A percentile compares a stretch with the other conserved stretches of the same genome.
Conservation (phyloP, 2,888 invertebrate genomes). For the Eremobia ochroleuca region DNA sequence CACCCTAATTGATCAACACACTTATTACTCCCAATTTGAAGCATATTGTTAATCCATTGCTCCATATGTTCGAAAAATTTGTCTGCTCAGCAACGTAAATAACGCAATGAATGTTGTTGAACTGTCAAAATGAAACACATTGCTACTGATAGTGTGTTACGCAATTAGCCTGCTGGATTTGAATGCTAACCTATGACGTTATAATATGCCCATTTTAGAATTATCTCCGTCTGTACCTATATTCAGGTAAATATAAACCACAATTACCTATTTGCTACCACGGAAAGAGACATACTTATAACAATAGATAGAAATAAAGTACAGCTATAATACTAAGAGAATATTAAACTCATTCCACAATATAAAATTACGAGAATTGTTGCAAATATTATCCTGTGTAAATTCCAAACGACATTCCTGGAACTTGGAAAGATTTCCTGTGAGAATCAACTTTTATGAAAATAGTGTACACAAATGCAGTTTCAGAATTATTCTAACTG, state of each 20-base stretch:
- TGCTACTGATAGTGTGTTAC: too few species aligned
- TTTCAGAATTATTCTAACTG: slow-evolving; percentile 2
- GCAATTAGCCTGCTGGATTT: too few species aligned
- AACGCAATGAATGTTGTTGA: too few species aligned
- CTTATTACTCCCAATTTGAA: too few species aligned
- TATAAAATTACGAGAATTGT: slow-evolving; percentile 35
- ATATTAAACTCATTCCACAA: neutral
- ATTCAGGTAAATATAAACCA: slow-evolving; percentile 43
- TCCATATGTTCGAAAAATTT: too few species aligned
- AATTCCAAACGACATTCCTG: slow-evolving; percentile 53
- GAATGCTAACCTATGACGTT: slow-evolving; percentile 5
- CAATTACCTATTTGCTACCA: slow-evolving; percentile 29
- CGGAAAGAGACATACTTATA: neutral
- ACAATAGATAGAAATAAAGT: neutral
- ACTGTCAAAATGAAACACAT: too few species aligned
- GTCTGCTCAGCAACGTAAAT: too few species aligned
- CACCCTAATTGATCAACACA: too few species aligned
- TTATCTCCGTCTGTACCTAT: neutral
- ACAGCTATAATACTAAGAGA: neutral
- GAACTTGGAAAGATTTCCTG: slow-evolving; percentile 43
- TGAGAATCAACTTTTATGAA: slow-evolving; percentile 28
- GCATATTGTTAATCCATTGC: too few species aligned
- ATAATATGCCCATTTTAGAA: slow-evolving; percentile 1
- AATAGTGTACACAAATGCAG: slow-evolving; percentile 8
- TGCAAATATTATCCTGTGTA: slow-evolving; percentile 50